A percentile compares a stretch with the other conserved stretches of the same genome.
Conservation (phyloP, 1,140 invertebrate species). For the Neodiprion lecontei region DNA sequence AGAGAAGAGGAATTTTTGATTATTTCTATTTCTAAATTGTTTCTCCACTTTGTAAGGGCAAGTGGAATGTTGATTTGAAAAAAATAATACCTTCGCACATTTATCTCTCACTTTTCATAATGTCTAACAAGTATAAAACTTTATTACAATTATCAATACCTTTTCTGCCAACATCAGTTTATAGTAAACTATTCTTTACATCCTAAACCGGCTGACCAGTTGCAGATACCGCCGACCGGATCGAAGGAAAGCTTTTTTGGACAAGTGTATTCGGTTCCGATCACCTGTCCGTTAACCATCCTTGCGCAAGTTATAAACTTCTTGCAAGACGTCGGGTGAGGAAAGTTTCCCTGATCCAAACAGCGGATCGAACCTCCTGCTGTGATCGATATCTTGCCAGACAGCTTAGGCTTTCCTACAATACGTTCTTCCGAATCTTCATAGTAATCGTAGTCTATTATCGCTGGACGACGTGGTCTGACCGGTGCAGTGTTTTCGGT, state of each 20-base stretch:
- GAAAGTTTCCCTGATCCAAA: slow-evolving; percentile 86
- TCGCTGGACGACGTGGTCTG: slow-evolving; percentile 49
- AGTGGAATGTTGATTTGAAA: too few species aligned
- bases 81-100: too few species aligned
- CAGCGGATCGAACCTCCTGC: slow-evolving; percentile 73
- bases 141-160: too few species aligned
- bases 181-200: slow-evolving; percentile 65
- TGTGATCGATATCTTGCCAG: slow-evolving; percentile 67
- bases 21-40: too few species aligned
- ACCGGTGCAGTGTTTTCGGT: slow-evolving; percentile 38
- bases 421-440: slow-evolving; percentile 68
- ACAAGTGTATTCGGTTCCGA: slow-evolving; percentile 88
- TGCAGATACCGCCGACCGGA: slow-evolving; percentile 87
- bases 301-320: slow-evolving; percentile 88
- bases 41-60: too few species aligned
- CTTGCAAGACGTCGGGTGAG: slow-evolving; percentile 85
- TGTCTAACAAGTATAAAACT: too few species aligned
- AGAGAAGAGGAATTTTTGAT: too few species aligned
- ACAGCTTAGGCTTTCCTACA: slow-evolving; percentile 61
- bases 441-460: slow-evolving; percentile 73
- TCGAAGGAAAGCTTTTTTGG: slow-evolving; percentile 84
- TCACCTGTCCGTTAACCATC: slow-evolving; percentile 76
- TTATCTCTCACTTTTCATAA: too few species aligned
- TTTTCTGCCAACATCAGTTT: too few species aligned
- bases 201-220: slow-evolving; percentile 81